Evolutionary conservation across 2,797 vertebrate species (phyloP), one percentile per base, ranked within the genome.

Genomic region (Enteromius anoplus): DNA sequence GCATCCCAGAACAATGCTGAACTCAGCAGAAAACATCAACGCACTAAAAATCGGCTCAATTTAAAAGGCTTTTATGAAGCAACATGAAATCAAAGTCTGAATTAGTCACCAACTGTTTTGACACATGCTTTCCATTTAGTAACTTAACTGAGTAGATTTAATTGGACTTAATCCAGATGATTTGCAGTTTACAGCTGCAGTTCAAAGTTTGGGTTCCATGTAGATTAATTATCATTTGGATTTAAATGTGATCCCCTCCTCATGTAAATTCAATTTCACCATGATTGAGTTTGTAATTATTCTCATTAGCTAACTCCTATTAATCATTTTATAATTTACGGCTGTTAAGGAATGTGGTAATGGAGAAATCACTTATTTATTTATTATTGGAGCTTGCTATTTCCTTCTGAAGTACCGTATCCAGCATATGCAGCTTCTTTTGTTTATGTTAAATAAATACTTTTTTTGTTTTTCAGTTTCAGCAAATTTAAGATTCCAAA

Each of bases 211-310:
- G 37, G 37, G 21, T 69, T 23, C 2, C 29, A 49, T 49, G 45
- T 32, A 53, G 47, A 73, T 53, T 34, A 73, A 73, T 73, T 34
- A 53, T 73, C 17, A 73, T 73, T 73, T 73, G 19, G 9, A 29
- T 73, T 47, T 21, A 73, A 53, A 53, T 73, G 26, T 53, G 42
- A 70, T 70, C 29, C 71, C 49, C 49, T 75, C 2, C 49, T 75
- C 10, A 55, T 55, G 17, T 55, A 55, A 55, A 55, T 75, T 75
- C 2, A 75, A 7, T 53, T 75, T 55, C 49, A 55, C 10, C 47
- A 55, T 75, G 29, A 75, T 55, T 26, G 3, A 34, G 32, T 34
- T 53, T 73, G 40, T 34, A 73, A 73, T 73, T 73, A 72, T 72
- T 32, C 45, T 70, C 45, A 9, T 4, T 70, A 3, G 68, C 40